Conservation (phyloP, 1,140 invertebrate genomes). For the Drosophila lacertosa region DNA sequence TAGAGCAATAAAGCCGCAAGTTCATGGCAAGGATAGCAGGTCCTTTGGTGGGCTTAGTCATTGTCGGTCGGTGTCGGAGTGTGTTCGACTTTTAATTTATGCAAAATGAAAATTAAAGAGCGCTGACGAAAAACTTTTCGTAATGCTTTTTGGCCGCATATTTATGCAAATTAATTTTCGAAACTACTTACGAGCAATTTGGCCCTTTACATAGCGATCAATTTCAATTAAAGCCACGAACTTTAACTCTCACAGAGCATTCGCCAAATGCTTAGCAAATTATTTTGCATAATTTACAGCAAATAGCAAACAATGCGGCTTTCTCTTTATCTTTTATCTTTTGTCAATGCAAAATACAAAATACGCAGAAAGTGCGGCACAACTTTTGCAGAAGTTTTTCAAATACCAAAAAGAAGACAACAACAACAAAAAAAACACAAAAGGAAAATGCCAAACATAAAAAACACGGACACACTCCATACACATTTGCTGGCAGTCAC, state of each 20-base stretch:
- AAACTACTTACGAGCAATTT: constrained; percentile 71
- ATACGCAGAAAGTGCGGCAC: constrained; percentile 22
- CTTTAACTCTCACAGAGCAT: constrained; percentile 5
- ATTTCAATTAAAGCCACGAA: constrained; percentile 60
- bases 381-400: constrained; percentile 61
- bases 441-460: constrained; percentile 42
- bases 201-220: constrained; percentile 35
- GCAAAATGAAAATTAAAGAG: constrained; percentile 81
- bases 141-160: constrained; percentile 45
- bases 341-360: constrained; percentile 33
- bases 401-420: too few species aligned
- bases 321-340: constrained; percentile 58
- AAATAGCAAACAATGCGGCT: constrained; percentile 60
- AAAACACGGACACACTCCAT: constrained; percentile 19
- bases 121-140: constrained; percentile 35
- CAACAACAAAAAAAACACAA: constrained; percentile 50
- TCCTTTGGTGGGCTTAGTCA: constrained; percentile 59
- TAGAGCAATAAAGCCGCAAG: constrained; percentile 80
- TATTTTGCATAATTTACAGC: constrained; percentile 63
- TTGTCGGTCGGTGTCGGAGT: too few species aligned
- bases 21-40: constrained; percentile 54
- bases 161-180: constrained; percentile 74
- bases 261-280: constrained; percentile 38
- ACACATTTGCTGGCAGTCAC: constrained; percentile 23
- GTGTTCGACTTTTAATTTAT: constrained; percentile 66